Evolutionary conservation across 2,888 invertebrate species (phyloP).

Genomic region (Lochmaea crataegi): DNA sequence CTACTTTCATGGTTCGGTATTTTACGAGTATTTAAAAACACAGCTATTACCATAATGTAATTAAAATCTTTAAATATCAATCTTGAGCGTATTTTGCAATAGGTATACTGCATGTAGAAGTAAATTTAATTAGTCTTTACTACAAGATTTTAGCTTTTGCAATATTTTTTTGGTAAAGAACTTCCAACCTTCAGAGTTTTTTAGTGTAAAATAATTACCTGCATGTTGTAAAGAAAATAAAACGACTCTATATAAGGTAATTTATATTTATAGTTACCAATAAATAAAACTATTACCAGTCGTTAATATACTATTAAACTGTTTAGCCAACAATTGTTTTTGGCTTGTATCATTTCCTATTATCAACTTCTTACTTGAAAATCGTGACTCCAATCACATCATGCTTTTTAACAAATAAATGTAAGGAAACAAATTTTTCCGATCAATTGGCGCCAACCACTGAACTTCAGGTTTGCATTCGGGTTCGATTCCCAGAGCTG

Average conservation of each 20-base stretch:
- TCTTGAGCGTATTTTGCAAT: not conserved
- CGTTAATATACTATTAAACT: not conserved
- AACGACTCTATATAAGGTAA: not conserved
- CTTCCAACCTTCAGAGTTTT: not conserved
- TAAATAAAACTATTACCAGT: not conserved
- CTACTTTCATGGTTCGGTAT: not conserved
- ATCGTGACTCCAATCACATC: not conserved
- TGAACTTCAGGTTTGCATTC: no score
- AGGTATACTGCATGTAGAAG: not conserved
- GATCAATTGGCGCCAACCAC: no score
- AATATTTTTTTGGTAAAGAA: not conserved
- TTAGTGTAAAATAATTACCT: not conserved
- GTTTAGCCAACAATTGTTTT: no score
- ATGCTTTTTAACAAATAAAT: not conserved
- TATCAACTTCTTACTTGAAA: no score
- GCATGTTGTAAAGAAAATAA: not conserved
- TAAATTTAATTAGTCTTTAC: not conserved
- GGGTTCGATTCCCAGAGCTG: no score
- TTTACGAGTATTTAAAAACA: constrained; percentile 9
- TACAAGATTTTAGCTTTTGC: not conserved
- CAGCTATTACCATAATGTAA: not conserved
- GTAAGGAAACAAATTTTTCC: not conserved
- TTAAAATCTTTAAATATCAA: not conserved
- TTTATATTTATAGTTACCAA: not conserved
- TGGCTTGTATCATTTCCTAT: no score